Conservation (phyloP, 1,140 invertebrate species). For the Dendrolimus kikuchii region DNA sequence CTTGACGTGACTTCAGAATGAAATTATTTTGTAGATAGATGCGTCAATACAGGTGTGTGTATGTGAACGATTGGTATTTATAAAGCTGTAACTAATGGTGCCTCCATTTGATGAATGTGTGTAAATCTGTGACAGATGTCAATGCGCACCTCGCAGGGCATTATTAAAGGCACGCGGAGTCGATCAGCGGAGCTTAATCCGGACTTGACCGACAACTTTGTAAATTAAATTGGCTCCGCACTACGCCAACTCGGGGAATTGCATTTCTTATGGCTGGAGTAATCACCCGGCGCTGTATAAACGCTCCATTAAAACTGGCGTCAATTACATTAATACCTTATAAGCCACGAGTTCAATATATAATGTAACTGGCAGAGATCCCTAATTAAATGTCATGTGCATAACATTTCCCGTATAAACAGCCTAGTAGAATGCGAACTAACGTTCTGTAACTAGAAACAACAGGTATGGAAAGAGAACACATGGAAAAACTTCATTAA, state of each 20-base stretch:
- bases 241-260: conserved; percentile 39
- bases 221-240: conserved; percentile 52
- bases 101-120: conserved; percentile 6
- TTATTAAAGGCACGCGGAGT: conserved; percentile 14
- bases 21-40: too few species aligned
- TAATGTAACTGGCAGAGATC: conserved; percentile 26
- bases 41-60: conserved; percentile 1
- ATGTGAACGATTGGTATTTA: too few species aligned
- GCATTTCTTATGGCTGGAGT: conserved; percentile 43
- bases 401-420: conserved; percentile 38
- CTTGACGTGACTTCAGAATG: too few species aligned
- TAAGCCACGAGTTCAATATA: conserved; percentile 36
- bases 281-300: conserved; percentile 44
- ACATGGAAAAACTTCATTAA: conserved; percentile 23
- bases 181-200: conserved; percentile 24
- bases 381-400: conserved; percentile 46
- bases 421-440: conserved; percentile 32
- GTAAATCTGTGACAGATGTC: conserved; percentile 17
- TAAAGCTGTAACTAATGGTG: too few species aligned
- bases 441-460: conserved; percentile 15
- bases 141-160: conserved; percentile 7
- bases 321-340: conserved; percentile 57
- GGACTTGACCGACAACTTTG: conserved; percentile 49
- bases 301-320: conserved; percentile 51
- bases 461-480: conserved; percentile 23